phyloP scores from a whole-genome alignment of 37 sponge, comb jelly and placozoan species.

The Spongilla lacustris region DNA sequence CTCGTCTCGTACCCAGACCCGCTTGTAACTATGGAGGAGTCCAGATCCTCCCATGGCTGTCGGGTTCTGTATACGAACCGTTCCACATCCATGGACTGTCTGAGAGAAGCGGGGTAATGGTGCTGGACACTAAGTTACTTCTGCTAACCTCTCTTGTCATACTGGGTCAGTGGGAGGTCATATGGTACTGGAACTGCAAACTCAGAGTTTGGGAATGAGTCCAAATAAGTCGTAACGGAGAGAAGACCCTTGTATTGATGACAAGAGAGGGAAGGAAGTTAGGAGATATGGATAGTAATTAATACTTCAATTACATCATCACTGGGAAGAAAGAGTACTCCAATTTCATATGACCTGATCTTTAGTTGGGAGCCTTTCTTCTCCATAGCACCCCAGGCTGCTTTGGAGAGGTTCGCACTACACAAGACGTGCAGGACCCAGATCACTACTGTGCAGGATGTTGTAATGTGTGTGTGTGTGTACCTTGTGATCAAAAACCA shows the following conservation, averaged over 20 bases:
- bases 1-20: not conserved
- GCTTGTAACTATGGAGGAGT: conserved; percentile 39
- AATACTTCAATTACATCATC: conserved; percentile 21
- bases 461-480: not conserved
- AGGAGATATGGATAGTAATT: no score
- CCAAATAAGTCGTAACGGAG: not conserved
- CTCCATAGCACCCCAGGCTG: conserved; percentile 94
- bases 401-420: conserved; percentile 96
- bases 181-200: conserved; percentile 22
- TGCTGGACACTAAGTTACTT: not conserved
- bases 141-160: conserved; percentile 39
- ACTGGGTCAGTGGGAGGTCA: conserved; percentile 62
- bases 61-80: conserved; percentile 42
- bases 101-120: not conserved
- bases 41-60: conserved; percentile 69
- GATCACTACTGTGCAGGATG: not conserved
- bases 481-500: conserved; percentile 95
- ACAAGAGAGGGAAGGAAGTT: not conserved
- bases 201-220: not conserved
- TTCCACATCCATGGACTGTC: conserved; percentile 87
- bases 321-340: conserved; percentile 81
- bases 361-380: conserved; percentile 82
- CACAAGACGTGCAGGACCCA: not conserved
- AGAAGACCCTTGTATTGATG: not conserved
- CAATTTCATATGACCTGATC: conserved; percentile 90